These are phyloP conservation scores for Labia minor DNA, from an alignment of 2,888 invertebrate genomes.

Conservation along the genomic window DNA sequence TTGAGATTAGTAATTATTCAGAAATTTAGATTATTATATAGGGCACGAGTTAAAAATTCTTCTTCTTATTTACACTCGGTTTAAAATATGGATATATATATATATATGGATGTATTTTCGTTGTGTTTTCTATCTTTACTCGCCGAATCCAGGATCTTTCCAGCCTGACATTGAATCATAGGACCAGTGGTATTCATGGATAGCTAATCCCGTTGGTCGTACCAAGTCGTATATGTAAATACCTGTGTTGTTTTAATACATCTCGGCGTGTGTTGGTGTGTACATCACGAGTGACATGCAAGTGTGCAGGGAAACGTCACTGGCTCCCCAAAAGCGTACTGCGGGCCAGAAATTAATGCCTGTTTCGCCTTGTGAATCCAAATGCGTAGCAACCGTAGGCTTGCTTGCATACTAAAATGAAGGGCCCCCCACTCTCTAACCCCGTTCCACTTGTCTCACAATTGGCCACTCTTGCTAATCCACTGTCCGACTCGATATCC, in stretches of 20 bases:
- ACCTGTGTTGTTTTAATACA: background rate
- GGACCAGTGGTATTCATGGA: no score
- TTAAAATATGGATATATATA: background rate
- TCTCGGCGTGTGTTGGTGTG: background rate
- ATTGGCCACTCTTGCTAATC: constrained; percentile 4
- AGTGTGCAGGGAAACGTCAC: constrained; percentile 4
- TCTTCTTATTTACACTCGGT: background rate
- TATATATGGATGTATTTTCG: background rate
- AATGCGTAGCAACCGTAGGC: constrained; percentile 1
- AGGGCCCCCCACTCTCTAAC: background rate
- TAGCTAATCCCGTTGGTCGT: no score
- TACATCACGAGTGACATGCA: constrained; percentile 1
- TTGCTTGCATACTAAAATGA: constrained; percentile 8
- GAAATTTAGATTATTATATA: no score
- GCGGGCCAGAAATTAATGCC: background rate
- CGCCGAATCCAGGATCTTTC: no score
- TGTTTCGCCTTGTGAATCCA: constrained; percentile 13
- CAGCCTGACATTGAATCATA: no score
- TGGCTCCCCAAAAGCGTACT: background rate
- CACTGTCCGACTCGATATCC: background rate
- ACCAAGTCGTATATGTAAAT: no score
- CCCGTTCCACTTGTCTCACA: background rate
- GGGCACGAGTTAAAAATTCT: background rate
- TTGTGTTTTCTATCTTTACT: no score
- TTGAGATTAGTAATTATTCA: no score